These are phyloP conservation scores for Morone chrysops DNA, from an alignment of 2,113 vertebrate species.

Conservation along the genomic window DNA sequence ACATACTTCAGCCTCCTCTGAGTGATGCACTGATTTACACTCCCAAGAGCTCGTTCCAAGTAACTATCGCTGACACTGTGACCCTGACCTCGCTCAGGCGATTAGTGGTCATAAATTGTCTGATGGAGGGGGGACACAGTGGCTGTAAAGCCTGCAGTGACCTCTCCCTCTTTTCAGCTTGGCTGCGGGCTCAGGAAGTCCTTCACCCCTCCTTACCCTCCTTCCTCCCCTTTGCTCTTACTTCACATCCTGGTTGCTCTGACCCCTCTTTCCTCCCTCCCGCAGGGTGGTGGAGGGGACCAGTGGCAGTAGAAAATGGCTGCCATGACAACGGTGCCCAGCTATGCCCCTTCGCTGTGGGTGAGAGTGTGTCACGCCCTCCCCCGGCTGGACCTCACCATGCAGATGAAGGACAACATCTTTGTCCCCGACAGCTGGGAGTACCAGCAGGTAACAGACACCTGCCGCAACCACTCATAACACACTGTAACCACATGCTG, in stretches of 20 bases:
- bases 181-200: conserved; percentile 11
- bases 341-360: conserved; percentile 85
- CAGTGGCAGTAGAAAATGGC: conserved; percentile 74
- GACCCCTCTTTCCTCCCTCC: conserved; percentile 45
- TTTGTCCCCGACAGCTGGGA: conserved; percentile 88
- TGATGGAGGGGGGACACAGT: not conserved
- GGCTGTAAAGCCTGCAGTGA: not conserved
- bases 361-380: conserved; percentile 86
- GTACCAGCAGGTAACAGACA: conserved; percentile 85
- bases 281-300: conserved; percentile 72
- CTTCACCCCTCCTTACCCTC: conserved; percentile 20
- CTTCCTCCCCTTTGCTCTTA: not conserved
- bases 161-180: conserved; percentile 22
- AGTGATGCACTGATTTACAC: conserved; percentile 18
- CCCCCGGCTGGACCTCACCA: conserved; percentile 85
- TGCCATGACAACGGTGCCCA: conserved; percentile 83
- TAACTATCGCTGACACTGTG: conserved; percentile 35
- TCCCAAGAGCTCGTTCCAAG: not conserved
- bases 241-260: conserved; percentile 36
- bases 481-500: conserved; percentile 40
- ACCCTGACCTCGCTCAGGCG: conserved; percentile 26
- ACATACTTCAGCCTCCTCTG: not conserved
- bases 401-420: conserved; percentile 84
- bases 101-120: conserved; percentile 27
- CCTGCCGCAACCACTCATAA: conserved; percentile 25